phyloP scores from a whole-genome alignment of 1,140 invertebrate genomes.

The Drosophila tristis region DNA sequence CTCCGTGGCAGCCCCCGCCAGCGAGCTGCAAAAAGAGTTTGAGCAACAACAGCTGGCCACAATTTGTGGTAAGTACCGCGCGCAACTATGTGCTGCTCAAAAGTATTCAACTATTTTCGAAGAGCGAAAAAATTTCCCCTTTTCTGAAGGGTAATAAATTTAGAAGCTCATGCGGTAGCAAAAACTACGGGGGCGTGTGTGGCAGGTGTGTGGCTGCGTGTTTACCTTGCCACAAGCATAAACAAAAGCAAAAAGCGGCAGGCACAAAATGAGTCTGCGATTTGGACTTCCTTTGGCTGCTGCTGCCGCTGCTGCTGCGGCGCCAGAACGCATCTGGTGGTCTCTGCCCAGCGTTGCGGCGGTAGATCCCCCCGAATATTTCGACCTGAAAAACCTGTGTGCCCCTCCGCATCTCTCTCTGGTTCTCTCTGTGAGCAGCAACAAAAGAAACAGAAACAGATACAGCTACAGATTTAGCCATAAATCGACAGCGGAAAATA shows the following conservation, averaged over 20 bases:
- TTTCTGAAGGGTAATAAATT: constrained; percentile 71
- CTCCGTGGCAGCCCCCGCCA: constrained; percentile 10
- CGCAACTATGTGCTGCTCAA: constrained; percentile 60
- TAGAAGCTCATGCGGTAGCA: constrained; percentile 12
- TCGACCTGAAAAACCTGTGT: constrained; percentile 50
- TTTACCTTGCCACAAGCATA: constrained; percentile 74
- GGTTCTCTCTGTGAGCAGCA: constrained; percentile 3
- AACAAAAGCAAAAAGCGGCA: constrained; percentile 49
- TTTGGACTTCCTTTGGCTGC: constrained; percentile 70
- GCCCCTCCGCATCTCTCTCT: constrained; percentile 9
- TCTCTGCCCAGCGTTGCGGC: constrained; percentile 2
- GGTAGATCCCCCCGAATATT: constrained; percentile 53
- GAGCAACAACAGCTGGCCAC: constrained; percentile 44
- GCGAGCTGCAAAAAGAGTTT: constrained; percentile 14
- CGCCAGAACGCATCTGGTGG: constrained; percentile 62
- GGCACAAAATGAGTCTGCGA: constrained; percentile 59
- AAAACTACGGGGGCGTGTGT: background rate
- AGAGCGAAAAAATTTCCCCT: constrained; percentile 63
- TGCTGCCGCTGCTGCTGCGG: constrained; percentile 12
- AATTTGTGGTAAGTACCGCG: constrained; percentile 71
- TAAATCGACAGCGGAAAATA: constrained; percentile 52
- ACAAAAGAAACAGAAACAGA: background rate
- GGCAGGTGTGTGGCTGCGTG: constrained; percentile 48
- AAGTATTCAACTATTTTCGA: constrained; percentile 63
- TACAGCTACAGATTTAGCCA: constrained; percentile 35